Base-by-base conservation (phyloP, 2,113 vertebrate species). In the Colossoma macropomum region DNA sequence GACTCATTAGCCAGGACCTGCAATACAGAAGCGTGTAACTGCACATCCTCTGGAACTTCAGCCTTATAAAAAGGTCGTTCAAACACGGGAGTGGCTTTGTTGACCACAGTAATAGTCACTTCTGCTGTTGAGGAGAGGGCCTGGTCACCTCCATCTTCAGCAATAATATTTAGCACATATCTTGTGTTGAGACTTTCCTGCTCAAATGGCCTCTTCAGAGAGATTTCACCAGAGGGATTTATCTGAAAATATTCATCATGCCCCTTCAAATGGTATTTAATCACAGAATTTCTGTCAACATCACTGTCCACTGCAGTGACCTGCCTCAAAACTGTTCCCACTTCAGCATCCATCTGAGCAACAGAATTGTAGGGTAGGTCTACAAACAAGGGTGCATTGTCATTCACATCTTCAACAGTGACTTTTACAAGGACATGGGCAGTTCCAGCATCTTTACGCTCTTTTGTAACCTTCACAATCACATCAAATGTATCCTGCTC, bases 21-120 rank as follows among this genome's bases (percentile, higher is more conserved):
- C 2, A 95, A 92, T n/a, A 96, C 92, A 0, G 96, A 95, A 25
- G 94, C 95, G 16, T 95, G 94, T 30, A 94, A 56, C 77, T 94
- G 94, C 70, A 94, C 84, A 16, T 92, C 95, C 89, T 96, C 96
- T 15, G 95, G 91, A 87, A 96, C 91, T 85, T 95, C 95, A 34
- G 94, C 92, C 21, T 93, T 95, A 54, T 96, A 96, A 87, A 96
- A 96, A 77, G 96, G 88, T 25, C 95, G 95, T 80, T 96, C 95
- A 0, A 96, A 96, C 86, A 96, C 88, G 5, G 96, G 96, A 92
- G 94, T 94, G 70, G 95, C 95, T 91, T 94, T 95, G 87, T 93
- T 95, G 90, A 95, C 91, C 48, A 96, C 92, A 1, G 95, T 94
- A 86, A 96, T 71, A 19, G 93, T 93, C 3, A 96, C 93, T 0